Base-by-base conservation (phyloP, 2,113 vertebrate genomes). In the Xenotilapia caudafasciata region DNA sequence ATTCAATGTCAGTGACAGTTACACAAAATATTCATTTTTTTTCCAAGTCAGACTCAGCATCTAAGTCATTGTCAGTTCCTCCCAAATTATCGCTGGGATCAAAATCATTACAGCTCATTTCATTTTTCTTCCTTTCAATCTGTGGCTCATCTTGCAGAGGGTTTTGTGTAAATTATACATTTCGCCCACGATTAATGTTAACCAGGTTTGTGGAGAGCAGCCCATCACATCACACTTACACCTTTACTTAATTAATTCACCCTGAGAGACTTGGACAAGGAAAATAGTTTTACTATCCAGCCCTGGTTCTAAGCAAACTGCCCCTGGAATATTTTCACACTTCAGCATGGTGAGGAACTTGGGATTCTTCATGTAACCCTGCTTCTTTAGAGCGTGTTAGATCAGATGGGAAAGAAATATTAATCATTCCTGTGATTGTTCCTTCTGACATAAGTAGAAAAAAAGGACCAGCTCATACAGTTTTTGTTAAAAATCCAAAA, bases 261-360 rank as follows among this genome's bases (percentile, higher is more conserved):
- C 90, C 89, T 83, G 85, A 91, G 94, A 89, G 68, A 81, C 83
- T 86, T 80, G 91, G 96, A 70, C 85, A 83, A 87, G 89, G 89
- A 90, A 90, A 94, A 94, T 88, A 89, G 89, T 86, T 93, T 90
- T 86, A 86, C 87, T 79, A 53, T 86, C 83, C 9, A 33, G 83
- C 80, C 79, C 82, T 60, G 79, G 87, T 94, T 90, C 92, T 92
- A 92, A 93, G 93, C 87, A 92, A 92, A 90, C 90, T 92, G 95
- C 94, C 93, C 87, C 92, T 90, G 92, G 93, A 96, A 95, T 94
- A 94, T 91, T 86, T 95, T 97, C 95, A 95, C 96, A 96, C 94
- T 90, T 96, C 90, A 62, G 84, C 88, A 62, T 89, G 90, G 89
- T 90, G 89, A 86, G 94, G 82, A 93, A 94, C 88, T 86, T 92